These are phyloP conservation scores for Lepus americanus DNA, from an alignment of 2,113 vertebrate species.

Conservation along the genomic window DNA sequence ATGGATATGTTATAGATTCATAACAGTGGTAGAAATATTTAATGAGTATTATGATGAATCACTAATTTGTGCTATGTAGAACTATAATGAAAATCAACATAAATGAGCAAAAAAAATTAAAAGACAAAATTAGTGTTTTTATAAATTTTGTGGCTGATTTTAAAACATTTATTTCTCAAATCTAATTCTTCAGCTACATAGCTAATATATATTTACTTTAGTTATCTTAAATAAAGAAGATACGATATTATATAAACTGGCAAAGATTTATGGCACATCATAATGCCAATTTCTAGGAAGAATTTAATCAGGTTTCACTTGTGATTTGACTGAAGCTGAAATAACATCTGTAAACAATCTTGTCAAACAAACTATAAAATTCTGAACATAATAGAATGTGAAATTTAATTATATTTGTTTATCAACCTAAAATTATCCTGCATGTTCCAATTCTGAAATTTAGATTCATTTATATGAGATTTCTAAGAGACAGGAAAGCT, in stretches of 20 bases:
- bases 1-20: background rate
- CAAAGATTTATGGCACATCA: background rate
- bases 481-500: background rate
- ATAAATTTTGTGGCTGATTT: background rate
- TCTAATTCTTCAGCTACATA: background rate
- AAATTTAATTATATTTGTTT: constrained; percentile 54
- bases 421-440: background rate
- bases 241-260: background rate
- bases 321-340: background rate
- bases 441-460: background rate
- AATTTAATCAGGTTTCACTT: constrained; percentile 49
- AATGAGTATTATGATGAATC: background rate
- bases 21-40: background rate
- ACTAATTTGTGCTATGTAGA: background rate
- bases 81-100: constrained; percentile 1
- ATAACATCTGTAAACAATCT: constrained; percentile 36
- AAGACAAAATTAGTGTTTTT: background rate
- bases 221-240: background rate
- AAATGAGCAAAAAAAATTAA: background rate
- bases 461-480: background rate
- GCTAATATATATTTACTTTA: background rate
- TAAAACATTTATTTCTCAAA: background rate
- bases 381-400: background rate
- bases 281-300: background rate
- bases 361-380: constrained; percentile 49